phyloP scores from a whole-genome alignment of 2,888 invertebrate genomes.

The Apotomis betuletana region DNA sequence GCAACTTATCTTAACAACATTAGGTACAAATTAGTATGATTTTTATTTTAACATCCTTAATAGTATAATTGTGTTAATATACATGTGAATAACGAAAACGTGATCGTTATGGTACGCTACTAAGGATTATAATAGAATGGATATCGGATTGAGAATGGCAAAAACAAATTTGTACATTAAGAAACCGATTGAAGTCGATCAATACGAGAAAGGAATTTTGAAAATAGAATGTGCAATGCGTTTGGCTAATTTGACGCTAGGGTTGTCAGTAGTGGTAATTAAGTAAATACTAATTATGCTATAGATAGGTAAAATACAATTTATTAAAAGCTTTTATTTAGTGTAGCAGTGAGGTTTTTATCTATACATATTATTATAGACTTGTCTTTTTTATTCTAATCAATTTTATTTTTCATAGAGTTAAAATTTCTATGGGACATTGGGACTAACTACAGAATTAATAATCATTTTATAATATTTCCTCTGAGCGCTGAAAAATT shows the following conservation, averaged over 20 bases:
- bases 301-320: no score
- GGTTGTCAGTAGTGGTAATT: conserved; percentile 15
- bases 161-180: conserved; percentile 4
- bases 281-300: no score
- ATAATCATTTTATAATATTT: no score
- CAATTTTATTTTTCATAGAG: no score
- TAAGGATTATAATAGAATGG: not conserved
- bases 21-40: conserved; percentile 2
- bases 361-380: no score
- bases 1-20: not conserved
- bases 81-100: not conserved
- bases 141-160: not conserved
- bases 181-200: conserved; percentile 40
- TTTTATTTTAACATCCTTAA: not conserved
- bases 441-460: no score
- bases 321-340: no score
- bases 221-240: conserved; percentile 41
- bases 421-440: no score
- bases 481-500: no score
- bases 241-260: conserved; percentile 39
- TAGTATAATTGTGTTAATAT: not conserved
- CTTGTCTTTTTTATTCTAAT: no score
- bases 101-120: not conserved
- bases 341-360: no score
- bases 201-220: conserved; percentile 41